Evolutionary conservation across 2,888 invertebrate genomes (phyloP), one percentile per base, ranked within the genome.

Genomic region (Acrobasis repandana): DNA sequence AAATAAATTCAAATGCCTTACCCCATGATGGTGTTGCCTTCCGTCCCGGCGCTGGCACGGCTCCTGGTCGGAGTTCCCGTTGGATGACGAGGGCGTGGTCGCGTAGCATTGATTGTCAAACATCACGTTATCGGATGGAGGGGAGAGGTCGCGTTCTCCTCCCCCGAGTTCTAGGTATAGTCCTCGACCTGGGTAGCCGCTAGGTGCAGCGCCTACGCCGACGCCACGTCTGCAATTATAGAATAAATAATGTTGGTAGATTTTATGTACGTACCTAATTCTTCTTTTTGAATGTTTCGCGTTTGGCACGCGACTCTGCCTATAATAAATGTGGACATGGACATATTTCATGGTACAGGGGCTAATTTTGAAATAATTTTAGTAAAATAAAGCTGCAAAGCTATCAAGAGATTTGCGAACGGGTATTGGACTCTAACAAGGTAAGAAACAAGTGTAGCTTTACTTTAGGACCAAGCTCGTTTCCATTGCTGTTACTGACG

Each of bases 81-180:
- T 97, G 80, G 97, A 97, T 59, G 98, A 97, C 76, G 97, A 97
- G 15, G 98, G 98, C 47, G 98, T 98, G 50, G 98, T 98, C 38
- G 98, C 98, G 89, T 98, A 98, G 92, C 98, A 98, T 85, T 97
- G 97, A 93, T 98, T 97, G 94, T 98, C 98, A 86, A 98, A 98
- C 93, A 97, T 96, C 68, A 97, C 97, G 88, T 97, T 97, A 89
- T 98, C 98, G 58, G 98, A 98, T 4, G 98, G 97, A 60, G 98
- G 98, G 1, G 97, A 97, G 61, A 94, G 82, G 78, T 95, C 94
- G 0, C 96, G 93, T 81, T 97, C 96, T 16, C 89, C 86, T 0
- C 89, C 86, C 4, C 90, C 90, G 80, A 97, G 93, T 88, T 97
- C 96, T 75, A 96, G 92, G 86, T 97, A 97, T 64, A 96, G 86